Evolutionary conservation across 2,888 invertebrate species (phyloP).

Genomic region (Hipparchia sbordonii): DNA sequence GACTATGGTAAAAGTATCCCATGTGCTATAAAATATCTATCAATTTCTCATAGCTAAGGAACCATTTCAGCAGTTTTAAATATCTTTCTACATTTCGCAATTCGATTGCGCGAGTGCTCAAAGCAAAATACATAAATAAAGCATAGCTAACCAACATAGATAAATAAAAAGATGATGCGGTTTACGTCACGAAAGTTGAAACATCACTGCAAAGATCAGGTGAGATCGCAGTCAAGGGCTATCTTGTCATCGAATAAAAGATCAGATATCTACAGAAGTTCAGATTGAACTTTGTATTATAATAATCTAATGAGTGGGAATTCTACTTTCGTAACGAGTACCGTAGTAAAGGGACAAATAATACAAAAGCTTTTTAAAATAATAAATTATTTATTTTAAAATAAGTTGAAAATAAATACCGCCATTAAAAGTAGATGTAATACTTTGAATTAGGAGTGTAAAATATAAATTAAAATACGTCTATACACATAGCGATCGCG

Average conservation of each 20-base stretch:
- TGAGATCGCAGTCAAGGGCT: too few species aligned
- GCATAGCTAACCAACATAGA: background rate
- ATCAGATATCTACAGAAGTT: too few species aligned
- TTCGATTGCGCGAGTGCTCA: background rate
- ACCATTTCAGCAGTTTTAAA: too few species aligned
- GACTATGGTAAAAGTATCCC: too few species aligned
- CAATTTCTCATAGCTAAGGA: too few species aligned
- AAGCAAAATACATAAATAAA: conserved; percentile 1
- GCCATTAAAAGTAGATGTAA: conserved; percentile 75
- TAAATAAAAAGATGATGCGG: background rate
- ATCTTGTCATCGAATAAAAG: too few species aligned
- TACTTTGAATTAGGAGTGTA: conserved; percentile 78
- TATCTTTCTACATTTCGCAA: too few species aligned
- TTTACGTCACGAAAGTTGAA: background rate
- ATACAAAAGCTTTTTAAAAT: conserved; percentile 53
- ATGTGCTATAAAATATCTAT: too few species aligned
- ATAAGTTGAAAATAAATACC: conserved; percentile 79
- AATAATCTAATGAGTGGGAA: background rate
- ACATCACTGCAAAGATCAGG: background rate
- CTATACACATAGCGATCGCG: conserved; percentile 69
- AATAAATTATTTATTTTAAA: conserved; percentile 76
- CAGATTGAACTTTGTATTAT: background rate
- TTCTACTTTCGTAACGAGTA: background rate
- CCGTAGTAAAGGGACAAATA: conserved; percentile 44
- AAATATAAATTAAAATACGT: conserved; percentile 73